phyloP scores from a whole-genome alignment of 2,113 vertebrate species.

The Mus spicilegus region DNA sequence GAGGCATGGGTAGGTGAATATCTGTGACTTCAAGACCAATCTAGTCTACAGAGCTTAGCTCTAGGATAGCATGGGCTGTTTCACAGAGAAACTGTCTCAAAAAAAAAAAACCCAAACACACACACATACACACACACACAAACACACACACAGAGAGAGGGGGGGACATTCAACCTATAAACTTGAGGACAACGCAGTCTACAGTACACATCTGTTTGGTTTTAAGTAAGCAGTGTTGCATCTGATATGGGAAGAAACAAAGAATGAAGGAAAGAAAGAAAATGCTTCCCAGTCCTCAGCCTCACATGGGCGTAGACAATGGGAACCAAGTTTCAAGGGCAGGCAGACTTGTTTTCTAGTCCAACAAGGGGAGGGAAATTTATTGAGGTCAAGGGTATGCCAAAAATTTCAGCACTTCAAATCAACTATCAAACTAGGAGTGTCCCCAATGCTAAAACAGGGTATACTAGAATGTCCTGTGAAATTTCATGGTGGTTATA shows the following conservation, averaged over 20 bases:
- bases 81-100: too few species aligned
- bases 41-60: too few species aligned
- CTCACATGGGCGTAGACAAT: not conserved
- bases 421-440: not conserved
- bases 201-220: not conserved
- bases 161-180: not conserved
- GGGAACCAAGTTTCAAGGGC: not conserved
- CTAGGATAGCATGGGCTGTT: too few species aligned
- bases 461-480: not conserved
- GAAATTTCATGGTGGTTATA: constrained; percentile 14
- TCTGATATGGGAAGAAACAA: not conserved
- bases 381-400: not conserved
- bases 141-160: too few species aligned
- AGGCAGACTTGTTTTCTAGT: not conserved
- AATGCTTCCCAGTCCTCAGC: not conserved
- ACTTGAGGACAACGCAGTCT: not conserved
- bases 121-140: too few species aligned
- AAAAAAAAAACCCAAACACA: too few species aligned
- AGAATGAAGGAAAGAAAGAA: not conserved
- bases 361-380: not conserved
- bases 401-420: not conserved
- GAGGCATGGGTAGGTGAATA: too few species aligned
- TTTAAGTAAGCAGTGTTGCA: constrained; percentile 26
- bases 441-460: not conserved
- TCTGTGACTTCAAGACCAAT: too few species aligned